phyloP scores from a whole-genome alignment of 2,113 vertebrate species.

The Sylvilagus bachmani region DNA sequence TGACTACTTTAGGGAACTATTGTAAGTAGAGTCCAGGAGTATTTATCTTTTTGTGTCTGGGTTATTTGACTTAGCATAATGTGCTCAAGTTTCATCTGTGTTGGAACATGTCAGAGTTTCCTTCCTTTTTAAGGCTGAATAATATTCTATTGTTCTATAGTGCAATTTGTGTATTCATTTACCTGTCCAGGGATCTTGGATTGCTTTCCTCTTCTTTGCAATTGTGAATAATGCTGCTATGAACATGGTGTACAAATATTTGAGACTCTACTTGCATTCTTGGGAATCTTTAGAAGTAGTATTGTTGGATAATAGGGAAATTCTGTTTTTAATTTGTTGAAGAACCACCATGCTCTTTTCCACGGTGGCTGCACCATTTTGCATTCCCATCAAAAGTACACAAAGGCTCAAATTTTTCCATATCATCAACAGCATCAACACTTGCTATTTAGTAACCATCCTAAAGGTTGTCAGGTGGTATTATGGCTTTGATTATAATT shows the following conservation, averaged over 20 bases:
- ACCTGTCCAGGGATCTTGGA: background rate
- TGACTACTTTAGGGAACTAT: too few relatives aligned
- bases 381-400: background rate
- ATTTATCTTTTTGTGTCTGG: too few relatives aligned
- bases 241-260: too few relatives aligned
- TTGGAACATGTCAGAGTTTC: background rate
- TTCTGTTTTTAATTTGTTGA: background rate
- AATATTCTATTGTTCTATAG: background rate
- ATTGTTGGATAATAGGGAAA: background rate
- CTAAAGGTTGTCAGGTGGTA: background rate
- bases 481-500: background rate
- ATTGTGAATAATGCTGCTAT: too few relatives aligned
- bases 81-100: background rate
- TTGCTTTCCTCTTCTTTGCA: too few relatives aligned
- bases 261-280: too few relatives aligned
- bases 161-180: background rate
- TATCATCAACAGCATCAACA: background rate
- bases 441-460: background rate
- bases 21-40: too few relatives aligned
- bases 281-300: too few relatives aligned
- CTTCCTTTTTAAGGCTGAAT: constrained; percentile 10
- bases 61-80: background rate
- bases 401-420: background rate
- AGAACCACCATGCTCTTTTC: background rate
- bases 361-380: background rate